These are phyloP conservation scores for Anguilla rostrata DNA, from an alignment of 2,113 vertebrate genomes.

Conservation along the genomic window DNA sequence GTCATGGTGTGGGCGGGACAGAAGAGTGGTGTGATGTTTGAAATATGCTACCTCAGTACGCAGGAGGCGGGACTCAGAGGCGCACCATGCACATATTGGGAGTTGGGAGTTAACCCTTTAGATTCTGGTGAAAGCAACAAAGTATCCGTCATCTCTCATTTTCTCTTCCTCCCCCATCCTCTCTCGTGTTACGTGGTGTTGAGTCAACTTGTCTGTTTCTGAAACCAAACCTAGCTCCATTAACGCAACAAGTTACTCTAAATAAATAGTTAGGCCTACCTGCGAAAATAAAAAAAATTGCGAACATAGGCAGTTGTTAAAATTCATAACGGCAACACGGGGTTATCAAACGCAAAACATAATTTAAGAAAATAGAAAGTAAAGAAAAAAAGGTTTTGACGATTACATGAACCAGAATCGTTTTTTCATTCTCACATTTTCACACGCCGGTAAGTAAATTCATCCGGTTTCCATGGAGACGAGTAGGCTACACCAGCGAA, in stretches of 20 bases:
- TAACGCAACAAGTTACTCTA: too few relatives aligned
- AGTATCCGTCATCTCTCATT: neutral
- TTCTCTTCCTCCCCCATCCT: neutral
- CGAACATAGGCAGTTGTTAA: too few relatives aligned
- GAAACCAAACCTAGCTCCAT: too few relatives aligned
- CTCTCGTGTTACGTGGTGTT: too few relatives aligned
- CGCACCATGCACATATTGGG: conserved; percentile 19
- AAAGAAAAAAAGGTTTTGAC: neutral
- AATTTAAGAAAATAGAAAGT: neutral
- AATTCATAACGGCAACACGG: too few relatives aligned
- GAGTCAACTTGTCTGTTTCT: too few relatives aligned
- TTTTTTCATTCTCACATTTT: neutral
- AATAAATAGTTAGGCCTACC: too few relatives aligned
- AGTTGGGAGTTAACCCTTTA: neutral
- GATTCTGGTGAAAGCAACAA: neutral
- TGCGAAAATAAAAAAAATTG: too few relatives aligned
- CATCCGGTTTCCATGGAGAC: conserved; percentile 6
- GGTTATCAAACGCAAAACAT: neutral
- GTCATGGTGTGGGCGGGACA: conserved; percentile 56
- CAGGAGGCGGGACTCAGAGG: conserved; percentile 48
- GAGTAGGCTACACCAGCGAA: neutral
- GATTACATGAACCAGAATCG: neutral
- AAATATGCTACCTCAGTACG: conserved; percentile 46
- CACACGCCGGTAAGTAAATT: neutral
- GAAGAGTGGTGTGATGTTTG: conserved; percentile 70